A percentile compares a stretch with the other conserved stretches of the same genome.
phyloP scores from a whole-genome alignment of 1,140 invertebrate genomes.

The Lepidurus packardi region DNA sequence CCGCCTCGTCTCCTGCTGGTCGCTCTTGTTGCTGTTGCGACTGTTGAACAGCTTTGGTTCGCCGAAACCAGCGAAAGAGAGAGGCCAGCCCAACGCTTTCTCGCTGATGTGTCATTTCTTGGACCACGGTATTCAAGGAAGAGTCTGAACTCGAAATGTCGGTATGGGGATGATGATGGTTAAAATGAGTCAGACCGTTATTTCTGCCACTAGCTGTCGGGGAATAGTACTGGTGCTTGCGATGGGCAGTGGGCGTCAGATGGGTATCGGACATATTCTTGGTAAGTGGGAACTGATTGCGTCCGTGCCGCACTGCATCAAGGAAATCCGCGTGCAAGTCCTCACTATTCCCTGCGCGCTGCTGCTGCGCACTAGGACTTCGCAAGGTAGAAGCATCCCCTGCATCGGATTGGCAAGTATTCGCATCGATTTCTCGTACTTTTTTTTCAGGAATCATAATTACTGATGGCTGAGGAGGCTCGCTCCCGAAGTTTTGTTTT shows the following conservation, averaged over 20 bases:
- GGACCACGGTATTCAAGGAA: neutral
- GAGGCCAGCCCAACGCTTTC: neutral
- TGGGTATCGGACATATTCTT: conserved; percentile 17
- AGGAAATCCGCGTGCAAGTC: conserved; percentile 26
- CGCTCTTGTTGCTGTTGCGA: neutral
- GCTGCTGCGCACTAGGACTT: neutral
- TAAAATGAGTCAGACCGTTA: neutral
- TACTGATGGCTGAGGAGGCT: neutral
- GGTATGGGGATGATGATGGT: neutral
- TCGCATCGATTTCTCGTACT: neutral
- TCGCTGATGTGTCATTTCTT: neutral
- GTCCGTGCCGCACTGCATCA: conserved; percentile 28
- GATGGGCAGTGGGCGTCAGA: neutral
- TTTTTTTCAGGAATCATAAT: conserved; percentile 7
- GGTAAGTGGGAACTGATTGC: conserved; percentile 24
- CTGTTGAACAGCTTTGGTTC: neutral
- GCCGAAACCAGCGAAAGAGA: neutral
- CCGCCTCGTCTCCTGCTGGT: neutral
- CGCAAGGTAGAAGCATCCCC: too few species aligned
- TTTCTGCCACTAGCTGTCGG: neutral
- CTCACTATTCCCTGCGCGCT: conserved; percentile 11
- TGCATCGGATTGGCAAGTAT: neutral
- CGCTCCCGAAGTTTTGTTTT: too few species aligned
- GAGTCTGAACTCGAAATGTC: conserved; percentile 14
- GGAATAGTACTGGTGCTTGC: conserved; percentile 3